Conservation (phyloP, 1,140 invertebrate species). For the Brachionus sp. region DNA sequence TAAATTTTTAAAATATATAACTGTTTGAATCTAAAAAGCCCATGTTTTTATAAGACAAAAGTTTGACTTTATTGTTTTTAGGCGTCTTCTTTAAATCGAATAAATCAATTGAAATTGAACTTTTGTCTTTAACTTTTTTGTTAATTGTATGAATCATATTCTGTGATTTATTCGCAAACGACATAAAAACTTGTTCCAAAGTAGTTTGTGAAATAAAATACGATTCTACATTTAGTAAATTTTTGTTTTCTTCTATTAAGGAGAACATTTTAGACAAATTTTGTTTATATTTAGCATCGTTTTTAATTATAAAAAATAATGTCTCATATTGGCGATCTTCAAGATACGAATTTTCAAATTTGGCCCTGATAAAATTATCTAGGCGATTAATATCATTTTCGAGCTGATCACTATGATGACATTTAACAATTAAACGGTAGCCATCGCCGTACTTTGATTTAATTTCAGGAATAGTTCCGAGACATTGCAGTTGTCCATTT, state of each 20-base stretch:
- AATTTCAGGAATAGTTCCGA: conserved; percentile 61
- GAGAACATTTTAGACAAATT: conserved; percentile 35
- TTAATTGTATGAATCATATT: conserved; percentile 9
- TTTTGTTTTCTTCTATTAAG: conserved; percentile 33
- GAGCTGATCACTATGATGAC: conserved; percentile 23
- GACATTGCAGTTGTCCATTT: conserved; percentile 56
- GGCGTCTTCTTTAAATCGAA: neutral
- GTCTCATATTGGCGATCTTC: conserved; percentile 34
- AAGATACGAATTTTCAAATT: neutral
- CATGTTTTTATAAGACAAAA: conserved; percentile 19
- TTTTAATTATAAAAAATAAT: conserved; percentile 28
- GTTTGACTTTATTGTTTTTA: neutral
- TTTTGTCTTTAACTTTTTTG: conserved; percentile 1
- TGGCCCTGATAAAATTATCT: neutral
- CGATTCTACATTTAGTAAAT: conserved; percentile 13
- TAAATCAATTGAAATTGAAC: conserved; percentile 1
- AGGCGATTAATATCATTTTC: neutral
- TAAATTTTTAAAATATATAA: conserved; percentile 6
- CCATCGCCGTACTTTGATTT: conserved; percentile 60
- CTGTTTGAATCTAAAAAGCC: conserved; percentile 27
- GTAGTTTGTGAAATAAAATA: conserved; percentile 45
- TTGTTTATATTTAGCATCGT: neutral
- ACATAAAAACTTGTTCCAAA: conserved; percentile 46
- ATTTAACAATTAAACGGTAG: conserved; percentile 49
- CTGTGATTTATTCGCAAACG: conserved; percentile 40